phyloP scores from a whole-genome alignment of 2,113 vertebrate species.

The Riparia riparia region DNA sequence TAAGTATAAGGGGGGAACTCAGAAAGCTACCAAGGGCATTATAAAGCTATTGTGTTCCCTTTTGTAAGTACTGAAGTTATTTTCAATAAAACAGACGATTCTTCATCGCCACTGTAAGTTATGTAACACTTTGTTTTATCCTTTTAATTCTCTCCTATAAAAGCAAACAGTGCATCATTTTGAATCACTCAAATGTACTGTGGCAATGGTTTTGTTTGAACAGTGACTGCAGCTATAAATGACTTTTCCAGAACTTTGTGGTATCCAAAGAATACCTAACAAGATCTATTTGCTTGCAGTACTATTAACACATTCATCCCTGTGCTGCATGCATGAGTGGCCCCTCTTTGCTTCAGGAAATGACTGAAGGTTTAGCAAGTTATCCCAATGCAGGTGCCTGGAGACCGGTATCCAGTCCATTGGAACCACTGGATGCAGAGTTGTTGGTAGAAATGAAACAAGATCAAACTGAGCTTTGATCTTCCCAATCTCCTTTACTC shows the following conservation, averaged over 20 bases:
- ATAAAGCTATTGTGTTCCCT: not conserved
- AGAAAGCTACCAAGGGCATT: not conserved
- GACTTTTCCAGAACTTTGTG: not conserved
- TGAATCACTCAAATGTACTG: not conserved
- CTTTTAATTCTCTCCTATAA: not conserved
- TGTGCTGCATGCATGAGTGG: not conserved
- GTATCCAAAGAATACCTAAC: not conserved
- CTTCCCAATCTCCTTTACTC: not conserved
- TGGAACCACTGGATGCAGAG: not conserved
- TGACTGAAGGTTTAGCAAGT: not conserved
- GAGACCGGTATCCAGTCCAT: not conserved
- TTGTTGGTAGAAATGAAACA: not conserved
- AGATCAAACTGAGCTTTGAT: not conserved
- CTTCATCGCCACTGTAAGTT: not conserved
- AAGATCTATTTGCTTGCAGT: not conserved
- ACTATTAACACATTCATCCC: not conserved
- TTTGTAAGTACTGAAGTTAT: not conserved
- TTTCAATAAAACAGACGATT: not conserved
- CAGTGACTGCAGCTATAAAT: not conserved
- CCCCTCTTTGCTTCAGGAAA: not conserved
- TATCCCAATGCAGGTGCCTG: not conserved
- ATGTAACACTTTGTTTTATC: not conserved
- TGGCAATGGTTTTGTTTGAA: not conserved
- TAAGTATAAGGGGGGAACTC: not conserved
- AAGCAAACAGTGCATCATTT: not conserved